A percentile compares a stretch with the other conserved stretches of the same genome.
phyloP scores from a whole-genome alignment of 2,797 vertebrate species.

The Eutrigla gurnardus region DNA sequence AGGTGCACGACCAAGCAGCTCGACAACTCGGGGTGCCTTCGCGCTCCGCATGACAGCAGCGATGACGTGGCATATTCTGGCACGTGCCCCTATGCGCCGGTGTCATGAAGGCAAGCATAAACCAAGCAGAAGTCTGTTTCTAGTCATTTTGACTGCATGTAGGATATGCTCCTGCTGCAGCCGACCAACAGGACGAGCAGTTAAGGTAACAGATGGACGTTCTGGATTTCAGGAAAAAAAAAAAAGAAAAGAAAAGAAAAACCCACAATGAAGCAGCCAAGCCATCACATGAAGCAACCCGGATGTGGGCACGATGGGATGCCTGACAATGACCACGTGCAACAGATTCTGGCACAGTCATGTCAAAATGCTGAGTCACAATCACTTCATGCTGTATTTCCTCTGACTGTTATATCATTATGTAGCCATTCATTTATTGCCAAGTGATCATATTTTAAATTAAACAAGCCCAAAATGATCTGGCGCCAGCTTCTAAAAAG shows the following conservation, averaged over 20 bases:
- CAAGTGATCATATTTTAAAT: background rate
- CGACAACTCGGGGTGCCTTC: too few relatives aligned
- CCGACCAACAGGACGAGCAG: constrained; percentile 8
- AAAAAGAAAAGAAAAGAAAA: too few relatives aligned
- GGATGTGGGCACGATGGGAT: constrained; percentile 19
- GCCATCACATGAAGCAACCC: constrained; percentile 8
- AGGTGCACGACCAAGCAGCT: background rate
- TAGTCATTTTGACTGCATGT: constrained; percentile 1
- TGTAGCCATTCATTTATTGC: background rate
- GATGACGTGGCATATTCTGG: background rate
- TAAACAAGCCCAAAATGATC: background rate
- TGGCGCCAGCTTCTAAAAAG: background rate
- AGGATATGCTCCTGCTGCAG: background rate
- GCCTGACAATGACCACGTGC: background rate
- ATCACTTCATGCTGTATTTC: constrained; percentile 31
- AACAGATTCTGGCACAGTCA: constrained; percentile 20
- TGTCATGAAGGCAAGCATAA: background rate
- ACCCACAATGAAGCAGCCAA: too few relatives aligned
- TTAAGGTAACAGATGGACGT: constrained; percentile 13
- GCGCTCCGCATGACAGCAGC: background rate
- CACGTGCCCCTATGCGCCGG: too few relatives aligned
- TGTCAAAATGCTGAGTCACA: constrained; percentile 58
- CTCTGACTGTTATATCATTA: background rate
- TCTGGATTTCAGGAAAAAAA: constrained; percentile 13
- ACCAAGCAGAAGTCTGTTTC: background rate